Base-by-base conservation (phyloP, 2,797 vertebrate species). In the Discoglossus pictus region DNA sequence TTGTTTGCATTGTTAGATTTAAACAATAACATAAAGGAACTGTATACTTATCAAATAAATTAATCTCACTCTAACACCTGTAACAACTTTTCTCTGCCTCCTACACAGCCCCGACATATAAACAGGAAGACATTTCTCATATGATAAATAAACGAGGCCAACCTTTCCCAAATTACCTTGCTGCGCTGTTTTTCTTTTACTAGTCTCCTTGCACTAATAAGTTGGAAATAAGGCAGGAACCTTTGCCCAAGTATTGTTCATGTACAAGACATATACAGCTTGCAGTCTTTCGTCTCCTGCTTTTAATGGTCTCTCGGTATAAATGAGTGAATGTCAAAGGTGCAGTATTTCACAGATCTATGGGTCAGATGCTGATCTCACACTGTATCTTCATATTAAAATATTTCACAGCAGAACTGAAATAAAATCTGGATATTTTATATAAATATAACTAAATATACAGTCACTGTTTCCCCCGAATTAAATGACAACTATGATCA, bases 21-120 rank as follows among this genome's bases (percentile, higher is more conserved):
- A 25, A 17, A 42, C 38, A 16, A 36, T 12, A 36, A 11, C 12
- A 36, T 6, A 67, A 17, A 27, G 65, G 17, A 75, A 84, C 79
- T 81, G 83, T 78, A 67, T 54, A 16, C 63, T 80, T 75, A 82
- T 79, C 76, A 79, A 74, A 75, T 55, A 56, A 39, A 71, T 70
- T n/a, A 72, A 44, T 38, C 58, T 47, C 65, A 81, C 64, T 54
- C 73, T 61, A 76, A 51, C 83, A 81, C 81, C 80, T 85, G 80
- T 84, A 87, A 85, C 54, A 86, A 84, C 77, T 81, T 79, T 79
- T 74, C 56, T 60, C 74, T 68, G 55, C 75, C 75, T 78, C 74
- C 79, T 77, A 59, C 0, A 59, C 0, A 75, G 74, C 56, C 74
- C 53, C 10, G 54, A 52, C 72, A 44, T 40, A 74, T 21, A 36